A percentile compares a stretch with the other conserved stretches of the same genome.
Evolutionary conservation across 2,888 invertebrate genomes (phyloP).

Genomic region (Caenorhabditis sp.): DNA sequence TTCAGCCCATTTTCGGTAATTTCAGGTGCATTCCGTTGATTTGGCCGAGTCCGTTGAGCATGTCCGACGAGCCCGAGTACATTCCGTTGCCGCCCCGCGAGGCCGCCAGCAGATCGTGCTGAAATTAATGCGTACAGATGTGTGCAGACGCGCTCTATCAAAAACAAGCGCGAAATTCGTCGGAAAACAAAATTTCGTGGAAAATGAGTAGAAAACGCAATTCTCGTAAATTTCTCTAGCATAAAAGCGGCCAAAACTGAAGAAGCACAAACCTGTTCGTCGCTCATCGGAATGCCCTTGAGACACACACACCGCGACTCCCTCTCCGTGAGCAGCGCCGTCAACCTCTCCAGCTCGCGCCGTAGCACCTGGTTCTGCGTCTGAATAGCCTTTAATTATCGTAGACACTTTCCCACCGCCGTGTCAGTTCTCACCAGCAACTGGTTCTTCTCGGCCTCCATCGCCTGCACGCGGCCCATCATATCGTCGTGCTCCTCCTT

Average conservation of each 20-base stretch:
- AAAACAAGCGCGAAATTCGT: too few relatives aligned
- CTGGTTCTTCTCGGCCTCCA: constrained; percentile 74
- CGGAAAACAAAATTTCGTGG: too few relatives aligned
- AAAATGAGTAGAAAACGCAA: too few relatives aligned
- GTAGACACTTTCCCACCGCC: too few relatives aligned
- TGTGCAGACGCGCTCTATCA: too few relatives aligned
- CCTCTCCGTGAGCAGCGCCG: constrained; percentile 70
- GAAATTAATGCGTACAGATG: too few relatives aligned
- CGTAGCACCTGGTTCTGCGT: constrained; percentile 76
- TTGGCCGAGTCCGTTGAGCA: constrained; percentile 60
- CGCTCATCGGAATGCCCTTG: constrained; percentile 55
- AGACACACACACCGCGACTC: constrained; percentile 75
- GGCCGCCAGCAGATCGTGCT: constrained; percentile 13
- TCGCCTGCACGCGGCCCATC: constrained; percentile 72
- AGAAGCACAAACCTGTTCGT: constrained; percentile 47
- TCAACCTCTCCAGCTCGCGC: constrained; percentile 75
- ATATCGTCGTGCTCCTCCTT: constrained; percentile 79
- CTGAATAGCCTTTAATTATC: constrained; percentile 64
- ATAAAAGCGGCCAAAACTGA: too few relatives aligned
- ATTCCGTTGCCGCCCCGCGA: constrained; percentile 39
- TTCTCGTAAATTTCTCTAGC: too few relatives aligned
- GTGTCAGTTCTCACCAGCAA: constrained; percentile 45
- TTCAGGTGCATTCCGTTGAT: constrained; percentile 62
- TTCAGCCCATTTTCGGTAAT: constrained; percentile 58
- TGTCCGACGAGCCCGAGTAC: constrained; percentile 45